Evolutionary conservation across 2,797 vertebrate genomes (phyloP).

Genomic region (Sebastes iracundus): DNA sequence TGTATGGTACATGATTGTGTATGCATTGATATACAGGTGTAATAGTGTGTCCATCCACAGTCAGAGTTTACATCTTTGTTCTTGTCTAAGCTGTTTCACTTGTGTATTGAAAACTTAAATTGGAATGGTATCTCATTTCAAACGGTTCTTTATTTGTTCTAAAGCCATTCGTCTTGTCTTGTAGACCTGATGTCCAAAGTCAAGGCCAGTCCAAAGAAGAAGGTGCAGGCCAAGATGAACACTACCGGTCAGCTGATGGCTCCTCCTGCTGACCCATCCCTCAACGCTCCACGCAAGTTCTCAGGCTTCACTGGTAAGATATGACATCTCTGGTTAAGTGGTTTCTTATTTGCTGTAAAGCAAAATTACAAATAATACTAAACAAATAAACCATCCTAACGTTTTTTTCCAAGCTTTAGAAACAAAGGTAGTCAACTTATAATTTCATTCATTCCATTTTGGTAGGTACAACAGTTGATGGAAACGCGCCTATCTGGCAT

Average conservation of each 20-base stretch:
- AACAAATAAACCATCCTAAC: no score
- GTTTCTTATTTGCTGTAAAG: neutral
- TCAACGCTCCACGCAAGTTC: slow-evolving; percentile 93
- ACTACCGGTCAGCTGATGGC: slow-evolving; percentile 79
- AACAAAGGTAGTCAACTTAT: no score
- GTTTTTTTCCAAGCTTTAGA: no score
- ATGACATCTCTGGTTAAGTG: accelerated
- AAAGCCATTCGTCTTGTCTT: neutral
- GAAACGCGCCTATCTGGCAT: no score
- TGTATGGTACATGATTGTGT: neutral
- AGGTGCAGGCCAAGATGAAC: slow-evolving; percentile 91
- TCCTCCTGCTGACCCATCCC: slow-evolving; percentile 73
- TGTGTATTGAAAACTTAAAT: neutral
- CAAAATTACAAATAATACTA: no score
- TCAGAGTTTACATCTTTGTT: neutral
- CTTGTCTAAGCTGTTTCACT: neutral
- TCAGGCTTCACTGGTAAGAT: slow-evolving; percentile 93
- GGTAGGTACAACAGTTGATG: no score
- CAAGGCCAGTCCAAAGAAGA: slow-evolving; percentile 90
- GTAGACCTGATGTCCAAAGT: slow-evolving; percentile 90
- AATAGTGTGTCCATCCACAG: neutral
- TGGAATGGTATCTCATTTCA: neutral
- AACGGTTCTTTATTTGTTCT: neutral
- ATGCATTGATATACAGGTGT: neutral
- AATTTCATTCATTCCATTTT: accelerated